Evolutionary conservation across 2,113 vertebrate genomes (phyloP), one percentile per base, ranked within the genome.

Genomic region (Xiphophorus maculatus): DNA sequence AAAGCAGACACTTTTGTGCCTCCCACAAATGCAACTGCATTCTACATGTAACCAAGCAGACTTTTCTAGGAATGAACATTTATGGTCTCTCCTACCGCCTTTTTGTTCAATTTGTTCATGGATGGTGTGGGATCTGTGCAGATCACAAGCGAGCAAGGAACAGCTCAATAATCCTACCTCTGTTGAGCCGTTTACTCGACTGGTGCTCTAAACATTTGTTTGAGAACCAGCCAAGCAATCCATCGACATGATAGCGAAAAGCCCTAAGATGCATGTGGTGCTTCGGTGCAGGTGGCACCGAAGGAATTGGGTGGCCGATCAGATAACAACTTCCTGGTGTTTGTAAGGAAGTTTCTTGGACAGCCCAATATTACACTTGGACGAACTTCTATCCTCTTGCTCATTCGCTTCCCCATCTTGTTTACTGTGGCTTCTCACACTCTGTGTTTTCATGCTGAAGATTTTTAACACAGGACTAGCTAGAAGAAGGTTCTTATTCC

Each of bases 261-360:
- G 69, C 77, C 65, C 54, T 5, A 85, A 92, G 92, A 93, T 86
- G 86, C 82, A 93, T 92, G 88, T 65, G 74, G 81, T 63, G 81
- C 83, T 80, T 85, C 80, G 74, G 81, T 77, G 37, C 69, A 76
- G 82, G 76, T 90, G 86, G 88, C 91, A 90, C 84, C 90, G 90
- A 89, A 94, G 69, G 81, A 92, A 92, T 90, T 89, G 93, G 88
- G 81, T 81, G 87, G 85, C 85, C 89, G 90, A 93, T 92, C 91
- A 79, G 86, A 93, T 92, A 91, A 89, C 62, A 69, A 87, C 87
- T 90, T 87, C 82, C 60, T 48, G 64, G 73, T 70, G 82, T 91
- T 93, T 89, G 84, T 76, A 19, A 76, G 80, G 73, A 93, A 89
- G 85, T 91, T 93, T 93, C 80, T 87, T 65, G 85, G 87, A 93